Evolutionary conservation across 2,888 invertebrate genomes (phyloP), one percentile per base, ranked within the genome.

Genomic region (Nebria salina): DNA sequence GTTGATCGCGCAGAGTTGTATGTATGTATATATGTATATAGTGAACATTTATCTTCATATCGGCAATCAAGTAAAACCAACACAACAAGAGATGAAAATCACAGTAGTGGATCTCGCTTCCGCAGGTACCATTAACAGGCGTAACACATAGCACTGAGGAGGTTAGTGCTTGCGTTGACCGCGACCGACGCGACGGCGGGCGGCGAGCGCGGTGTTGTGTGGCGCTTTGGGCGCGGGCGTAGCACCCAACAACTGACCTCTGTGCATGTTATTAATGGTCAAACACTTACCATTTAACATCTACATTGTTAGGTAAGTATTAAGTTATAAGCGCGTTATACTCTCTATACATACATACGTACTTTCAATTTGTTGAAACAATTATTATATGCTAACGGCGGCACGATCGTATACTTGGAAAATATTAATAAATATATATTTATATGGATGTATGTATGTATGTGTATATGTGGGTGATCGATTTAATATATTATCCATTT

Each of bases 341-440:
- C 13, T 54, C 13, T 54, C 54, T 54, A 54, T 54, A 54, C 11
- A 54, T 54, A 8, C 8, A 8, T 54, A 54, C 70, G 77, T 72
- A 79, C 74, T 74, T 79, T 79, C 74, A 79, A 79, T 79, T 79
- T 79, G 79, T 79, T 79, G 79, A 79, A 79, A 79, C 79, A 79
- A 79, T 79, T 79, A 79, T 65, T 73, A 73, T 79, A 79, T 73
- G 73, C 42, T 73, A 73, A 73, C 73, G 9, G 41, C 73, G 9
- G 41, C 43, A 73, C 41, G 41, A 15, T 73, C n/a, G 25, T 54
- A 13, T 54, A 54, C 54, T 54, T 54, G 54, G 54, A 54, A 54
- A 54, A 54, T 13, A 54, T 54, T 54, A 7, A 54, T 54, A 11
- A 2, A 54, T 54, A 54, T 34, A 34, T 34, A 34, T 34, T 4